Base-by-base conservation (phyloP, 2,797 vertebrate genomes). In the Alcedo atthis region DNA sequence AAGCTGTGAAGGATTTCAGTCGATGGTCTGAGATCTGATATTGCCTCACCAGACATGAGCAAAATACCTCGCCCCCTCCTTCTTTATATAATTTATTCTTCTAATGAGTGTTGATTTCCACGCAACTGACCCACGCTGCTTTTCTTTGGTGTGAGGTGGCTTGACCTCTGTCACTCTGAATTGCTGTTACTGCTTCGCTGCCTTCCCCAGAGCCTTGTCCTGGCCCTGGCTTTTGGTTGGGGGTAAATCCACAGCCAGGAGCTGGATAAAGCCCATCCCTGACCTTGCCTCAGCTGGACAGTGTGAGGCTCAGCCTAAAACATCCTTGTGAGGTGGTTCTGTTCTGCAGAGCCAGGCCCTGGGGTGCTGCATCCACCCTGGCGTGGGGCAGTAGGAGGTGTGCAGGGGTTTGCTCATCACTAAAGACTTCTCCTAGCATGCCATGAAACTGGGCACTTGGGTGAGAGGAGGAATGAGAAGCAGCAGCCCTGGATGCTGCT, bases 351-450 rank as follows among this genome's bases (percentile, higher is more conserved):
- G 21, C 10, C 10, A 1, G 40, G n/a, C 42, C 16, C 16, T 2
- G 2, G 2, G 43, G 8, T 1, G 3, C 48, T 32, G 46, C 2
- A 2, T 12, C 49, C 17, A 5, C 33, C 37, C 43, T 15, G 43
- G 51, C 11, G 16, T 4, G 0, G 1, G 46, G 58, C 61, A 16
- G 10, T 8, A 53, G 64, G 25, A n/a, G 77, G 7, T 42, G 25
- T 2, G 55, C 5, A 0, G 54, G 2, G 8, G 10, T 54, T 66
- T 43, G 25, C 37, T 66, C 28, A 0, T 13, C 55, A 0, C 55
- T 22, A 3, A 25, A 67, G 30, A 9, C 24, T 67, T 67, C 57
- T 59, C 53, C 6, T 15, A 10, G 25, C 0, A 5, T 6, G 55
- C 37, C 75, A n/a, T 20, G 62, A n/a, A 55, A 51, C 22, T 6